Conservation (phyloP, 2,797 vertebrate genomes). For the Anas acuta region DNA sequence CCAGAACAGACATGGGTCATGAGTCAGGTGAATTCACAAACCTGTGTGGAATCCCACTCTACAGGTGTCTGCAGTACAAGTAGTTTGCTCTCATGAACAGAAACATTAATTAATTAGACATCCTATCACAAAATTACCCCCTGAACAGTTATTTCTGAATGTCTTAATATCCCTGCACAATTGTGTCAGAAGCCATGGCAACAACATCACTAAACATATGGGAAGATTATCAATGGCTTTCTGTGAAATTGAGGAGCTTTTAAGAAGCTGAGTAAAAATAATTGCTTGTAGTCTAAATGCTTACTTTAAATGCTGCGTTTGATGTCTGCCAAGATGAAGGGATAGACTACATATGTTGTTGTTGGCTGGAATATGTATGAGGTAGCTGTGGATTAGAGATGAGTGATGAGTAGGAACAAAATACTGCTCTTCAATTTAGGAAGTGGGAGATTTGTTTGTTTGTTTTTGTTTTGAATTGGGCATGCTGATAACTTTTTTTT, state of each 20-base stretch:
- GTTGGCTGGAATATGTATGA: neutral
- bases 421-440: neutral
- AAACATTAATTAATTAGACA: neutral
- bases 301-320: neutral
- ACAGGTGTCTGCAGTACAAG: neutral
- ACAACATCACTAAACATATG: neutral
- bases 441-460: neutral
- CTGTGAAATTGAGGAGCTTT: conserved; percentile 9
- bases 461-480: neutral
- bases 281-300: neutral
- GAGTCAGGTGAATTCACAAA: neutral
- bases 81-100: neutral
- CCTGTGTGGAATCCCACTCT: neutral
- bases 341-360: neutral
- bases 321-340: neutral
- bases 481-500: neutral
- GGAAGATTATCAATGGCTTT: neutral
- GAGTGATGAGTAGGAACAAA: neutral
- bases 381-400: neutral
- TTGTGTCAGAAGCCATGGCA: neutral
- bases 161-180: neutral
- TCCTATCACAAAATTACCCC: neutral
- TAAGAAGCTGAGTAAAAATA: neutral
- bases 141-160: neutral
- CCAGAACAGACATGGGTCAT: neutral